phyloP scores from a whole-genome alignment of 2,113 vertebrate genomes.

The Oncorhynchus nerka region DNA sequence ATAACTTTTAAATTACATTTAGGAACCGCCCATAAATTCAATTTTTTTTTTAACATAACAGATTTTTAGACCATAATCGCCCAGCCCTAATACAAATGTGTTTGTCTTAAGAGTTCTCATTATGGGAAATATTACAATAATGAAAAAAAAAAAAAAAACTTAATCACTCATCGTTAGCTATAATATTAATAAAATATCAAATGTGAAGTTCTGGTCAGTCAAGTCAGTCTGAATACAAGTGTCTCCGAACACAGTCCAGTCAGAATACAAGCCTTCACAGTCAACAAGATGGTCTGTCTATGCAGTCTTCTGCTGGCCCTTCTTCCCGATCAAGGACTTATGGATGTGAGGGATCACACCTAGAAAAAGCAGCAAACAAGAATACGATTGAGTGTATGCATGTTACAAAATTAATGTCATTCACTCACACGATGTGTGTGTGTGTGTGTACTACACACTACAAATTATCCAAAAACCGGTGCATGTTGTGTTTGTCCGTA shows the following conservation, averaged over 20 bases:
- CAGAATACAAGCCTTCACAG: slow-evolving; percentile 69
- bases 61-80: too few relatives aligned
- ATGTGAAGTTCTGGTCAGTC: slow-evolving; percentile 72
- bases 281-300: slow-evolving; percentile 64
- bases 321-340: slow-evolving; percentile 98
- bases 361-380: slow-evolving; percentile 48
- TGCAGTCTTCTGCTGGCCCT: slow-evolving; percentile 97
- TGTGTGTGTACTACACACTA: neutral
- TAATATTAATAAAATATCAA: slow-evolving; percentile 68
- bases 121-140: slow-evolving; percentile 70
- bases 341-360: slow-evolving; percentile 99
- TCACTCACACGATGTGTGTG: too few relatives aligned
- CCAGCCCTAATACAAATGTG: too few relatives aligned
- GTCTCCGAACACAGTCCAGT: neutral
- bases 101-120: slow-evolving; percentile 71
- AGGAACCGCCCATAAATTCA: too few relatives aligned
- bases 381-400: neutral
- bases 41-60: too few relatives aligned
- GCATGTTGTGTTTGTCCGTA: neutral
- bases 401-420: too few relatives aligned
- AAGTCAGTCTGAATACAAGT: slow-evolving; percentile 67
- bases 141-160: slow-evolving; percentile 57
- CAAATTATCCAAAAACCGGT: neutral
- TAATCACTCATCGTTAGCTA: slow-evolving; percentile 73
- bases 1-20: too few relatives aligned